A percentile compares a stretch with the other conserved stretches of the same genome.
Evolutionary conservation across 2,797 vertebrate genomes (phyloP).

Genomic region (Australoheros facetus): DNA sequence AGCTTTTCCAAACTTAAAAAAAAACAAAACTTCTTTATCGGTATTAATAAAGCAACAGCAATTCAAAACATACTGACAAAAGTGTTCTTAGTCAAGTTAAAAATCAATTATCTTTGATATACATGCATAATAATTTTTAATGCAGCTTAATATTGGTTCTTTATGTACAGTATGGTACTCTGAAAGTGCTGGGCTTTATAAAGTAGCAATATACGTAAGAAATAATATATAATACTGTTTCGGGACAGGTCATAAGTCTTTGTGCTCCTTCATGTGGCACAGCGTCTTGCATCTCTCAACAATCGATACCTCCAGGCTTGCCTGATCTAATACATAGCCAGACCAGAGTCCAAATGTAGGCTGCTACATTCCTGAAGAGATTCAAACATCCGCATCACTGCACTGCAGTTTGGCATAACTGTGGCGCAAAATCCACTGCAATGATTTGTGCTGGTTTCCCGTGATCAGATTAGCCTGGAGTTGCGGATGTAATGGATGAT

Average conservation of each 20-base stretch:
- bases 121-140: slow-evolving; percentile 36
- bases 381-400: slow-evolving; percentile 12
- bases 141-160: slow-evolving; percentile 69
- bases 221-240: slow-evolving; percentile 73
- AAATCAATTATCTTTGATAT: slow-evolving; percentile 46
- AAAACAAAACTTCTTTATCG: slow-evolving; percentile 26
- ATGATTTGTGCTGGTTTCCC: background rate
- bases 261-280: slow-evolving; percentile 49
- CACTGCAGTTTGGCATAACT: slow-evolving; percentile 45
- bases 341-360: slow-evolving; percentile 4
- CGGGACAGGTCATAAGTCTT: slow-evolving; percentile 57
- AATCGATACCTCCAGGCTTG: slow-evolving; percentile 22
- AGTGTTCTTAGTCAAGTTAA: slow-evolving; percentile 37
- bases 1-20: background rate
- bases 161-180: slow-evolving; percentile 71
- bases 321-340: slow-evolving; percentile 47
- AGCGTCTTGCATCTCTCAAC: slow-evolving; percentile 9
- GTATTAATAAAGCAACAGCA: slow-evolving; percentile 33
- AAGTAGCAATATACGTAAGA: slow-evolving; percentile 66
- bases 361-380: slow-evolving; percentile 1
- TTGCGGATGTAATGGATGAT: slow-evolving; percentile 96
- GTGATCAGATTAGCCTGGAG: slow-evolving; percentile 92
- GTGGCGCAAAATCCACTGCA: slow-evolving; percentile 8
- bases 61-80: slow-evolving; percentile 31
- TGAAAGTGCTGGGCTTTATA: slow-evolving; percentile 80